Percentiles rank a stretch among this genome's conserved stretches.
These are phyloP conservation scores for Lota lota DNA, from an alignment of 2,113 vertebrate species.

Conservation along the genomic window DNA sequence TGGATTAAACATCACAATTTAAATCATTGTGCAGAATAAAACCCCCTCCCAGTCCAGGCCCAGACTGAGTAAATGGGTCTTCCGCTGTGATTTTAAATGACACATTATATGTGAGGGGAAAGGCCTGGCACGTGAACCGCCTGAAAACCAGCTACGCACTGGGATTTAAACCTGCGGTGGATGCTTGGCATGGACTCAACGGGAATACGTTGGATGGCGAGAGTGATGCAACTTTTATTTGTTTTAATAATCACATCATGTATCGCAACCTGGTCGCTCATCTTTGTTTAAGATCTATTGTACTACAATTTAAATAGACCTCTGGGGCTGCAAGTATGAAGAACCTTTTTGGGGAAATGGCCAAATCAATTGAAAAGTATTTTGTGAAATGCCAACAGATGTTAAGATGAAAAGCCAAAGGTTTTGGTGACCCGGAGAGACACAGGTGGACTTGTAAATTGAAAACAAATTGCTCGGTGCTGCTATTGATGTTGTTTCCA, in stretches of 20 bases:
- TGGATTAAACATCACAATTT: too few species aligned
- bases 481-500: slow-evolving; percentile 45
- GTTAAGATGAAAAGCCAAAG: slow-evolving; percentile 32
- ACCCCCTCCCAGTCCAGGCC: too few species aligned
- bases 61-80: too few species aligned
- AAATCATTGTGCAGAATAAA: too few species aligned
- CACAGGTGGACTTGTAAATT: slow-evolving; percentile 67
- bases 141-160: too few species aligned
- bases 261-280: background rate
- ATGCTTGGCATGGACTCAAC: too few species aligned
- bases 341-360: slow-evolving; percentile 5
- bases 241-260: background rate
- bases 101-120: too few species aligned
- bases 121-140: too few species aligned
- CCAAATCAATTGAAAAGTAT: slow-evolving; percentile 50
- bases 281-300: slow-evolving; percentile 5
- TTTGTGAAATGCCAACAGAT: slow-evolving; percentile 45
- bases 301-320: slow-evolving; percentile 16
- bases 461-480: slow-evolving; percentile 61
- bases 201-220: too few species aligned
- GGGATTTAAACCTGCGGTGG: too few species aligned
- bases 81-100: too few species aligned
- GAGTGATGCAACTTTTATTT: too few species aligned
- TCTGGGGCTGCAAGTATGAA: slow-evolving; percentile 9
- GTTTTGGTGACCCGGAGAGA: slow-evolving; percentile 43